Evolutionary conservation across 2,797 vertebrate genomes (phyloP).

Genomic region (Graptemys geographica): DNA sequence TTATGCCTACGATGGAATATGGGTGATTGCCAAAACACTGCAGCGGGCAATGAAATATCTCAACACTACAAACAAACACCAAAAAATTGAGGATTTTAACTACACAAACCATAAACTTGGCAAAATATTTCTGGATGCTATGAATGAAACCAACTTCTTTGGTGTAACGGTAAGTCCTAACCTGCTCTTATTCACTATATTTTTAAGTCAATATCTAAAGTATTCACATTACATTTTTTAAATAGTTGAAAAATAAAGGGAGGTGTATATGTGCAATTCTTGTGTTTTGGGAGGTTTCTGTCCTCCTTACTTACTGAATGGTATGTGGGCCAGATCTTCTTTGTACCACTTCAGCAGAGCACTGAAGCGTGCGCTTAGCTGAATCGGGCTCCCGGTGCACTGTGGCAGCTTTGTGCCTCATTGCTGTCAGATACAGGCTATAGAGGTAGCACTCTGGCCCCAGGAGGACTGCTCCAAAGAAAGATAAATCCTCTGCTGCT

Average conservation of each 20-base stretch:
- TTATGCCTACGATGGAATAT: slow-evolving; percentile 98
- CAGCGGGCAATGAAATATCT: slow-evolving; percentile 95
- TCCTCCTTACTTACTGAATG: not conserved
- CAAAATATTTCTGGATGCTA: slow-evolving; percentile 95
- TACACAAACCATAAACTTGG: slow-evolving; percentile 95
- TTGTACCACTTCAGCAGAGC: not conserved
- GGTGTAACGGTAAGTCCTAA: slow-evolving; percentile 93
- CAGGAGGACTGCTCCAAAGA: not conserved
- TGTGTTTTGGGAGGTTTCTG: slow-evolving; percentile 5
- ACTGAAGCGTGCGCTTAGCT: not conserved
- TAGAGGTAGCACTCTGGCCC: not conserved
- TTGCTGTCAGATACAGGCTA: not conserved
- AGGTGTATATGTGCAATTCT: not conserved
- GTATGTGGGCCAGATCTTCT: not conserved
- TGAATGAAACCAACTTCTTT: slow-evolving; percentile 99
- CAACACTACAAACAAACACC: slow-evolving; percentile 87
- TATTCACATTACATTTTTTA: not conserved
- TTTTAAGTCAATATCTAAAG: not conserved
- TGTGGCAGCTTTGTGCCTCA: not conserved
- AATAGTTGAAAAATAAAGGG: not conserved
- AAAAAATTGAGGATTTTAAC: slow-evolving; percentile 93
- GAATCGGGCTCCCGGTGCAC: not conserved
- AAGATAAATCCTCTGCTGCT: not conserved
- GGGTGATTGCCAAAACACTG: slow-evolving; percentile 97
- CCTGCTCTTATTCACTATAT: not conserved